phyloP scores from a whole-genome alignment of 2,797 vertebrate genomes.

The Cuniculus paca region DNA sequence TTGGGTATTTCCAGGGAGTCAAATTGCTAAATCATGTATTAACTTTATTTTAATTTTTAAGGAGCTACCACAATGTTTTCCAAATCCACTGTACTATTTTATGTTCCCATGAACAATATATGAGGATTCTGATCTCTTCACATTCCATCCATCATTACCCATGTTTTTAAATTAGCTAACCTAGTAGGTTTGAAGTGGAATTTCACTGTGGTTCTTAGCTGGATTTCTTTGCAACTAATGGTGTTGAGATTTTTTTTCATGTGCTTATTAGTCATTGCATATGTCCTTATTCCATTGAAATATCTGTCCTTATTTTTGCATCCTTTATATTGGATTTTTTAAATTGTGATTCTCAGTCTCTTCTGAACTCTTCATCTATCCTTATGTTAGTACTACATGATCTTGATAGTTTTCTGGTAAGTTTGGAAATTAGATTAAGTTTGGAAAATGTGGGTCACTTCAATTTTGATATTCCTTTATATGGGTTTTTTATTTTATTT shows the following conservation, averaged over 20 bases:
- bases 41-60: background rate
- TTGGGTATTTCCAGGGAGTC: background rate
- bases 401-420: background rate
- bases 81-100: background rate
- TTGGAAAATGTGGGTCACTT: background rate
- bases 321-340: background rate
- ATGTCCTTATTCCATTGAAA: background rate
- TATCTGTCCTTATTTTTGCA: background rate
- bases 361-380: background rate
- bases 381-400: background rate
- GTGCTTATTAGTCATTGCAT: background rate
- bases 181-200: background rate
- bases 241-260: background rate
- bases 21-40: background rate
- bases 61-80: background rate
- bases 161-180: background rate
- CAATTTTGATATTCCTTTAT: background rate
- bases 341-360: background rate
- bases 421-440: background rate
- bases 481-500: background rate
- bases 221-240: background rate
- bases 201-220: slow-evolving; percentile 15
- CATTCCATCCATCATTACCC: background rate
- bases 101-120: background rate
- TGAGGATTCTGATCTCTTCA: slow-evolving; percentile 6